Conservation (phyloP, 2,113 vertebrate species). For the Phalacrocorax aristotelis region DNA sequence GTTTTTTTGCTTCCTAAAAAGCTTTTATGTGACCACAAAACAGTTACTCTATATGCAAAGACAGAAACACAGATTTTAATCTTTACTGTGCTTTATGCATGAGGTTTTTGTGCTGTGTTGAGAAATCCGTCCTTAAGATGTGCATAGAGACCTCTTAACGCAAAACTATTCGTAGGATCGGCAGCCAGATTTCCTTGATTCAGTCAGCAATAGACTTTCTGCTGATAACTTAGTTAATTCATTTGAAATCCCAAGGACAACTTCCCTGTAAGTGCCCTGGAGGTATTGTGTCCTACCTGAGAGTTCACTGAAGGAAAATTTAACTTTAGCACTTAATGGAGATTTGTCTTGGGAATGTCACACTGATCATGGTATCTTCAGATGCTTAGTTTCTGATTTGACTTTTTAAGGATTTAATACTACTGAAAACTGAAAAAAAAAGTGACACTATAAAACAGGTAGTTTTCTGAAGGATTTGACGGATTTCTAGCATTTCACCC, state of each 20-base stretch:
- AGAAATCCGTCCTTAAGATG: not conserved
- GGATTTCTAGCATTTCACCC: not conserved
- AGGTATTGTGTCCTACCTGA: not conserved
- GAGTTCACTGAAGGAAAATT: not conserved
- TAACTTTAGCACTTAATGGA: not conserved
- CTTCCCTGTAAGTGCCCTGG: not conserved
- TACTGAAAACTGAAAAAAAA: not conserved
- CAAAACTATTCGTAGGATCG: not conserved
- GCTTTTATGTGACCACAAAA: not conserved
- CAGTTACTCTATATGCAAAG: not conserved
- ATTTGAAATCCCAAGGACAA: not conserved
- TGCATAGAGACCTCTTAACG: not conserved
- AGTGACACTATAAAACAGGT: not conserved
- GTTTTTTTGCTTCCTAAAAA: not conserved
- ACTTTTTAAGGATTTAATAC: not conserved
- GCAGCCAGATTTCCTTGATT: not conserved
- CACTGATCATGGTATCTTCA: not conserved
- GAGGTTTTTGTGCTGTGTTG: not conserved
- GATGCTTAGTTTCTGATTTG: not conserved
- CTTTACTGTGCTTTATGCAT: not conserved
- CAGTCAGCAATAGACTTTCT: not conserved
- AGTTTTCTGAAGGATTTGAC: not conserved
- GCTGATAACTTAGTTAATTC: not conserved
- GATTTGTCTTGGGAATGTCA: not conserved
- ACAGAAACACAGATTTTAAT: not conserved